phyloP scores from a whole-genome alignment of 2,113 vertebrate species.

The Rhinoptilus africanus region DNA sequence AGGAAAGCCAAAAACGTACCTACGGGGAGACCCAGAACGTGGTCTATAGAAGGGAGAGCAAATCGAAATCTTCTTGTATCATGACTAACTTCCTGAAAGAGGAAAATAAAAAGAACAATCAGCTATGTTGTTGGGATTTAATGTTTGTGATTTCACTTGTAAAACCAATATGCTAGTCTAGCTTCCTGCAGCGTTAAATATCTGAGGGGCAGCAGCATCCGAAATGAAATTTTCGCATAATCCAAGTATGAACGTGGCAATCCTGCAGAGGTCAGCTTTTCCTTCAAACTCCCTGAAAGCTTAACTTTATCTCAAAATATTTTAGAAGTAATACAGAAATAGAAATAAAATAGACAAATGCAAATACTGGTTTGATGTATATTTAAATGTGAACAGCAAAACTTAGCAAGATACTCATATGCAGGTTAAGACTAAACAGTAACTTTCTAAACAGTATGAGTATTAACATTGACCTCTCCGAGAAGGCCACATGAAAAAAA shows the following conservation, averaged over 20 bases:
- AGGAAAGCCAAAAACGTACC: slow-evolving; percentile 74
- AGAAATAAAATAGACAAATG: not conserved
- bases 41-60: slow-evolving; percentile 82
- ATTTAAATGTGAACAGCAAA: not conserved
- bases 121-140: not conserved
- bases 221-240: not conserved
- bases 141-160: not conserved
- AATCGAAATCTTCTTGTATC: slow-evolving; percentile 95
- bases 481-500: not conserved
- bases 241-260: not conserved
- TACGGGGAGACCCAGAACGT: slow-evolving; percentile 89
- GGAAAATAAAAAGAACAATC: not conserved
- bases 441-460: not conserved
- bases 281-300: not conserved
- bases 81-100: slow-evolving; percentile 85
- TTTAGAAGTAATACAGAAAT: not conserved
- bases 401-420: not conserved
- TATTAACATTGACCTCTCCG: not conserved
- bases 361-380: not conserved
- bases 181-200: not conserved
- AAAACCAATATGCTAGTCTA: not conserved
- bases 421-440: not conserved
- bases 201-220: not conserved
- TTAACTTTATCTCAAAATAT: not conserved
- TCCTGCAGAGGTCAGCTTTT: not conserved